A percentile compares a stretch with the other conserved stretches of the same genome.
Evolutionary conservation across 1,140 invertebrate species (phyloP).

Genomic region (Brachionus asplanchnoidis): DNA sequence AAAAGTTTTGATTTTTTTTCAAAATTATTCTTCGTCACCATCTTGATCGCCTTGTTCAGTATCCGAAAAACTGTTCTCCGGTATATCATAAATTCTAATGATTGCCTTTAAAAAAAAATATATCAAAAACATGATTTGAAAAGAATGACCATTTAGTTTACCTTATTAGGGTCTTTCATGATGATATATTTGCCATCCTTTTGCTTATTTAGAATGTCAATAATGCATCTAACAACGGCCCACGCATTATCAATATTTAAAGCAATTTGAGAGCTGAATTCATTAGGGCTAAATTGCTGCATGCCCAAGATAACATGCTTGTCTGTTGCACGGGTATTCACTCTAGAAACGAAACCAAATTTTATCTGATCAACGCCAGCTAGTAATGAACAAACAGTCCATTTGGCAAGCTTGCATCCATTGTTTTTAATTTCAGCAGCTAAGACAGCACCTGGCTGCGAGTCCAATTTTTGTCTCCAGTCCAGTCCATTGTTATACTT

Average conservation of each 20-base stretch:
- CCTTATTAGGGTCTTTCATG: constrained; percentile 97
- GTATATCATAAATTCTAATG: constrained; percentile 91
- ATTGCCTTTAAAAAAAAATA: constrained; percentile 66
- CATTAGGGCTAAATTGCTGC: constrained; percentile 94
- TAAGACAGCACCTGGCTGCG: constrained; percentile 90
- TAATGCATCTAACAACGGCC: constrained; percentile 95
- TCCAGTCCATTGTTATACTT: constrained; percentile 85
- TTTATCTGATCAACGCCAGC: constrained; percentile 96
- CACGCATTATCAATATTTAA: constrained; percentile 99
- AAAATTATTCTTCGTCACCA: constrained; percentile 63
- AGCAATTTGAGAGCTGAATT: constrained; percentile 97
- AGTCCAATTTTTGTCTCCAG: constrained; percentile 94
- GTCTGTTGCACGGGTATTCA: constrained; percentile 83
- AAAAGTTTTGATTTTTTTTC: not conserved
- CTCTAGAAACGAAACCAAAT: constrained; percentile 94
- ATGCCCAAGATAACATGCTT: constrained; percentile 96
- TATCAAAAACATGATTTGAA: not conserved
- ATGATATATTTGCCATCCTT: constrained; percentile 93
- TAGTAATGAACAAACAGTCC: constrained; percentile 85
- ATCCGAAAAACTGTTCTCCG: constrained; percentile 96
- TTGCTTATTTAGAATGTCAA: constrained; percentile 95
- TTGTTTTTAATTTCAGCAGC: constrained; percentile 98
- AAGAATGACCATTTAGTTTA: not conserved
- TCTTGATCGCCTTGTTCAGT: constrained; percentile 69
- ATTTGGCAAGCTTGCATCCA: constrained; percentile 95